Conservation (phyloP, 30 jellyfish, hydroid and myxozoan genomes). For the Chironex yamaguchii region DNA sequence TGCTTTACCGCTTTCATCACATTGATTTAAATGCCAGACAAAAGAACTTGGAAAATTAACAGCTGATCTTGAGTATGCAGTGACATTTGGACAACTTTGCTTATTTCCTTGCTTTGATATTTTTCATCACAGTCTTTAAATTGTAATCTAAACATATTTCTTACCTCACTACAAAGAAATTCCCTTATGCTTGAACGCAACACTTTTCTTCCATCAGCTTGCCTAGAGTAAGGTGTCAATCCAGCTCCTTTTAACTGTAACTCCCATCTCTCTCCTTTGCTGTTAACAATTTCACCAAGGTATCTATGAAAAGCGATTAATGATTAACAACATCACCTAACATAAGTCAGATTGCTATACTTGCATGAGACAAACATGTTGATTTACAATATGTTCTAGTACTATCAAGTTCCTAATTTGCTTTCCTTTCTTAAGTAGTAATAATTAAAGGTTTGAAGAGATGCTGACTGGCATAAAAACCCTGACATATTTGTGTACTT, state of each 20-base stretch:
- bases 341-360: background rate
- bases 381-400: background rate
- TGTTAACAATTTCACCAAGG: constrained; percentile 89
- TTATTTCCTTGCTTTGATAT: too few species aligned
- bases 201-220: constrained; percentile 98
- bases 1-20: background rate
- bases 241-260: constrained; percentile 99
- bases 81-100: too few species aligned
- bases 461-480: too few species aligned
- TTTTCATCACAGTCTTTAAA: too few species aligned
- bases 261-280: constrained; percentile 92
- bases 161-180: constrained; percentile 98
- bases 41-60: too few species aligned
- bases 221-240: constrained; percentile 94
- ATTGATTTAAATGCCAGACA: background rate
- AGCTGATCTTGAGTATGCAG: too few species aligned
- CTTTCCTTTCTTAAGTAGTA: too few species aligned
- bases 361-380: background rate
- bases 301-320: too few species aligned
- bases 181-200: constrained; percentile 95
- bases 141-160: background rate
- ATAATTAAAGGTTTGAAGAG: too few species aligned
- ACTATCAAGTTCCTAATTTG: too few species aligned
- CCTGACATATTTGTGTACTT: too few species aligned
- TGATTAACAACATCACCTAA: too few species aligned